Evolutionary conservation across 2,113 vertebrate genomes (phyloP), one percentile per base, ranked within the genome.

Genomic region (Sterrhoptilus dennistouni): DNA sequence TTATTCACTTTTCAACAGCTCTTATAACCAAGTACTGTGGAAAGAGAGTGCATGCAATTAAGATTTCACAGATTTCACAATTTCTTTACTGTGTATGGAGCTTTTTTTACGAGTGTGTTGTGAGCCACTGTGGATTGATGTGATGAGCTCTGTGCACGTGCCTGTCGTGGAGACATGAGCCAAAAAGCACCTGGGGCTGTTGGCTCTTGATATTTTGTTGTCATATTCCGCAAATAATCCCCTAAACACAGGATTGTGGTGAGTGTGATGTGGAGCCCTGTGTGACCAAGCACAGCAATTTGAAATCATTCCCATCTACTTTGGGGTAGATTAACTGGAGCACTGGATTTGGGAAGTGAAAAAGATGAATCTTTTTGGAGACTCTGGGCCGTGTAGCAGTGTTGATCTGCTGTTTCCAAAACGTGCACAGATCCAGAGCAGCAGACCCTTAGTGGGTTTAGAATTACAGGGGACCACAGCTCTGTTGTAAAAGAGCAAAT

Each of bases 401-500:
- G 68, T 40, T n/a, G 60, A 14, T 52, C 52, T 72, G 38, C 31
- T 14, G 13, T 63, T 78, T 77, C 75, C 14, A 11, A 65, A 35
- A 17, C 13, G 2, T 12, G 28, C n/a, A 13, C 31, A 38, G 44
- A 85, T 61, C 40, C 11, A 9, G 56, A 82, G 68, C 75, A 54
- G 27, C 3, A 59, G 70, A 72, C 86, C 59, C 83, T 69, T 8
- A 16, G 40, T 12, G 44, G 90, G n/a, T 85, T 91, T 64, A 60
- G 72, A 33, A 12, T 25, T 76, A 20, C 57, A 85, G 57, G 61
- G 76, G 78, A 54, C 38, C 19, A 19, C 84, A 89, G 72, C 71
- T 96, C 42, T 70, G 53, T 65, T 71, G 74, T 56, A 78, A 40
- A 82, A 33, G 31, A 95, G 82, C 63, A 86, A 49, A 86, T 89